Base-by-base conservation (phyloP, 2,888 invertebrate species). In the Apamea crenata region DNA sequence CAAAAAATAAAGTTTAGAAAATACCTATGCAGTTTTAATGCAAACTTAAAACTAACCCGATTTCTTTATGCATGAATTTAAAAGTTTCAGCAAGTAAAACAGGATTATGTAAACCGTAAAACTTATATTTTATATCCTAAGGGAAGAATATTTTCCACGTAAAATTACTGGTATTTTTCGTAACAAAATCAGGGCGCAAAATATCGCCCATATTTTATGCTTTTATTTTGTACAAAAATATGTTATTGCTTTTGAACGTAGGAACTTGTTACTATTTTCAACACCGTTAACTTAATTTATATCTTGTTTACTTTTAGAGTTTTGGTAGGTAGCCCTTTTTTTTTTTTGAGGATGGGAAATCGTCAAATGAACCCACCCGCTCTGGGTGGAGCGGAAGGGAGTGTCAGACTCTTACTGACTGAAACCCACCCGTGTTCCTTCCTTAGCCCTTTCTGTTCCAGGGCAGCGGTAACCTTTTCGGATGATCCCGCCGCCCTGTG, bases 101-200 rank as follows among this genome's bases (percentile, higher is more conserved):
- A 40, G 7, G 32, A 65, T 83, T 68, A 53, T 63, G 16, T 44
- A 18, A 69, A 0, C 29, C 7, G 7, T 65, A 29, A 65, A 79
- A 66, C 36, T 56, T 56, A 14, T n/a, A 50, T 59, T 81, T 78
- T 56, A 78, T n/a, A n/a, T 44, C 47, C 32, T 29, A 14, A 44
- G 56, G n/a, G 53, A 72, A 63, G 36, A 12, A 5, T 29, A 0
- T 40, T 63, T 65, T 68, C 10, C 2, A 16, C 16, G 10, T 36
- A n/a, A 82, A 82, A 68, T 47, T 68, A 29, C 75, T 47, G 25
- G 1, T 36, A 75, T 63, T 80, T 69, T 36, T 1, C 32, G 0
- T 4, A 25, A 32, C n/a, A 2, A 65, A 81, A 56, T 50, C 74
- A n/a, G n/a, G 0, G 18, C 18, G 12, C 8, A 65, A 53, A 36